Evolutionary conservation across 2,888 invertebrate genomes (phyloP).

Genomic region (Heliconius sara): DNA sequence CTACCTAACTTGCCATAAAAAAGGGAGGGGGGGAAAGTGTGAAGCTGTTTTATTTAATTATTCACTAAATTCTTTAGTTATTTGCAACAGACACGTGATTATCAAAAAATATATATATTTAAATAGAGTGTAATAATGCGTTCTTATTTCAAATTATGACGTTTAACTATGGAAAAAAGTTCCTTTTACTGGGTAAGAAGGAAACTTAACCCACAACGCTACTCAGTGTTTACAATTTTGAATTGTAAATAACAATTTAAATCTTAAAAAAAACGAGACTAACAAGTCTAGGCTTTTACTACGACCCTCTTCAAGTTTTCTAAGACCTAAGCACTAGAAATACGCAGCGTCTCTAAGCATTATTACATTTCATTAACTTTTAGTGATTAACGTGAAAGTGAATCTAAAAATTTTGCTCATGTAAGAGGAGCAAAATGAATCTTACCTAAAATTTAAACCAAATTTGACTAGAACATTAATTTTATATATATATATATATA

Average conservation of each 20-base stretch:
- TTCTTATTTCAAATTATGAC: background rate
- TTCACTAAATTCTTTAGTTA: too few species aligned
- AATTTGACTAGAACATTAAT: background rate
- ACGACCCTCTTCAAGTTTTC: slow-evolving; percentile 19
- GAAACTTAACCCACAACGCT: background rate
- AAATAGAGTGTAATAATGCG: background rate
- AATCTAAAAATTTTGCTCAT: background rate
- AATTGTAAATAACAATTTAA: slow-evolving; percentile 20
- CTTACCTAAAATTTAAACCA: background rate
- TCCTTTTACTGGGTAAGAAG: background rate
- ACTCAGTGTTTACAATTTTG: slow-evolving; percentile 1
- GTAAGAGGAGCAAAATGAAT: background rate
- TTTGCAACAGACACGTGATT: background rate
- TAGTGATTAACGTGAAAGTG: background rate
- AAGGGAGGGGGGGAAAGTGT: too few species aligned
- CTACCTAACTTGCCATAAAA: too few species aligned
- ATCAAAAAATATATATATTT: background rate
- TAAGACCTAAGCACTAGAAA: slow-evolving; percentile 20
- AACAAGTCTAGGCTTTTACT: slow-evolving; percentile 7
- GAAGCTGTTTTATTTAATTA: too few species aligned
- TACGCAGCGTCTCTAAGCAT: slow-evolving; percentile 1
- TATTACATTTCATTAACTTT: slow-evolving; percentile 18
- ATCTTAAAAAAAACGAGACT: slow-evolving; percentile 4
- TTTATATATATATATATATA: background rate
- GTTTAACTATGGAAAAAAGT: background rate